phyloP scores from a whole-genome alignment of 2,888 invertebrate species.

The Trisateles emortualis region DNA sequence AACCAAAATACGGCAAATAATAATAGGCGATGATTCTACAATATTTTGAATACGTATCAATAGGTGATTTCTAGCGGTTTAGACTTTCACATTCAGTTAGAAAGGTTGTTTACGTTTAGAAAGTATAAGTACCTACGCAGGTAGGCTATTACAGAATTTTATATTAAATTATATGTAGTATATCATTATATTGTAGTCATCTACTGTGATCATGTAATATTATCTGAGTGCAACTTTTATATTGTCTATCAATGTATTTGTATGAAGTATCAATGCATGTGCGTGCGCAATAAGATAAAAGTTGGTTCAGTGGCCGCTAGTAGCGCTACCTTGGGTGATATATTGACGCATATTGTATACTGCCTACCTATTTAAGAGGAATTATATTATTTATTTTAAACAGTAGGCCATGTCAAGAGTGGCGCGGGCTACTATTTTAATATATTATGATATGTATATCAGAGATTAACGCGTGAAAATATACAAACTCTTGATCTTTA shows the following conservation, averaged over 20 bases:
- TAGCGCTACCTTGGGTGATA: slow-evolving; percentile 7
- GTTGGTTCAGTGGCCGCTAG: slow-evolving; percentile 7
- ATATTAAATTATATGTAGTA: too few relatives aligned
- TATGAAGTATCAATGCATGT: not conserved
- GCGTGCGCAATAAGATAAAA: not conserved
- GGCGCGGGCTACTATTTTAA: too few relatives aligned
- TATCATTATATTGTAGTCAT: too few relatives aligned
- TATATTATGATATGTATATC: too few relatives aligned
- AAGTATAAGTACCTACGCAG: slow-evolving; percentile 13
- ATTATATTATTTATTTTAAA: too few relatives aligned
- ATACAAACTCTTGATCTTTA: too few relatives aligned
- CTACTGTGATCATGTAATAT: too few relatives aligned
- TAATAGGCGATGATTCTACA: slow-evolving; percentile 6
- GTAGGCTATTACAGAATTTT: not conserved
- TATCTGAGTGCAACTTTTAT: too few relatives aligned
- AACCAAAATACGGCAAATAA: not conserved
- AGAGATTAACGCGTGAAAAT: too few relatives aligned
- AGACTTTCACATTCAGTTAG: slow-evolving; percentile 39
- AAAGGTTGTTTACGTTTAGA: slow-evolving; percentile 38
- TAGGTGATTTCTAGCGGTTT: slow-evolving; percentile 5
- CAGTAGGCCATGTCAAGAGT: too few relatives aligned
- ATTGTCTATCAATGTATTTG: too few relatives aligned
- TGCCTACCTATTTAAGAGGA: too few relatives aligned
- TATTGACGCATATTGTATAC: not conserved
- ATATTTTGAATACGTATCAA: slow-evolving; percentile 1